These are phyloP conservation scores for Sigmodon hispidus DNA, from an alignment of 2,113 vertebrate genomes.

Conservation along the genomic window DNA sequence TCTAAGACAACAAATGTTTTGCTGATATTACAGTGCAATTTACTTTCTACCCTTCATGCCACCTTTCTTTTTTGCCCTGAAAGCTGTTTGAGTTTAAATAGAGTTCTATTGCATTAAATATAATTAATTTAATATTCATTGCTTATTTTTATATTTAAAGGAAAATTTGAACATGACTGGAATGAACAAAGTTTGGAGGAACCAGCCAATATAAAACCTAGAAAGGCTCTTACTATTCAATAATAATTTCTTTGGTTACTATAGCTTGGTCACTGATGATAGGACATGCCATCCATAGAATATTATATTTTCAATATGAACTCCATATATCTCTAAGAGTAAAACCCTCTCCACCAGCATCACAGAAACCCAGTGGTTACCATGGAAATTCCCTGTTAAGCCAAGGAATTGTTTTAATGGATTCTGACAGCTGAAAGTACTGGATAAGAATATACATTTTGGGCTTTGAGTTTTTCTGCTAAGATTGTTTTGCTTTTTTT, in stretches of 20 bases:
- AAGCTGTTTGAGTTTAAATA: slow-evolving; percentile 12
- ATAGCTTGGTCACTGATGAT: background rate
- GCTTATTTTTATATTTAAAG: slow-evolving; percentile 9
- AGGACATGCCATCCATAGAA: background rate
- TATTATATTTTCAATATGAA: slow-evolving; percentile 42
- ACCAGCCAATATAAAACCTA: background rate
- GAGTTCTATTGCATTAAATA: background rate
- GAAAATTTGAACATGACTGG: background rate
- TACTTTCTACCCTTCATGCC: background rate
- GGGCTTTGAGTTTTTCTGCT: background rate
- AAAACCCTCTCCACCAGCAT: background rate
- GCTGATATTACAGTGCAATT: slow-evolving; percentile 48
- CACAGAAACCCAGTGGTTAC: background rate
- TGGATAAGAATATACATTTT: background rate
- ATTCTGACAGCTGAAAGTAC: background rate
- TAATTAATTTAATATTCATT: slow-evolving; percentile 47
- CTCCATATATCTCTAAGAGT: background rate
- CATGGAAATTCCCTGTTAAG: slow-evolving; percentile 56
- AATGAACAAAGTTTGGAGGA: background rate
- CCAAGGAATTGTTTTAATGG: background rate
- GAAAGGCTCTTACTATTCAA: background rate
- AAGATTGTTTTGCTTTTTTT: background rate
- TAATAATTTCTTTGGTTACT: background rate
- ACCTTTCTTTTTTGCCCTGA: background rate
- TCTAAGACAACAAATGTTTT: slow-evolving; percentile 6